Percentiles rank a stretch among this genome's conserved stretches.
Conservation (phyloP, 2,797 vertebrate species). For the Pipistrellus kuhlii region DNA sequence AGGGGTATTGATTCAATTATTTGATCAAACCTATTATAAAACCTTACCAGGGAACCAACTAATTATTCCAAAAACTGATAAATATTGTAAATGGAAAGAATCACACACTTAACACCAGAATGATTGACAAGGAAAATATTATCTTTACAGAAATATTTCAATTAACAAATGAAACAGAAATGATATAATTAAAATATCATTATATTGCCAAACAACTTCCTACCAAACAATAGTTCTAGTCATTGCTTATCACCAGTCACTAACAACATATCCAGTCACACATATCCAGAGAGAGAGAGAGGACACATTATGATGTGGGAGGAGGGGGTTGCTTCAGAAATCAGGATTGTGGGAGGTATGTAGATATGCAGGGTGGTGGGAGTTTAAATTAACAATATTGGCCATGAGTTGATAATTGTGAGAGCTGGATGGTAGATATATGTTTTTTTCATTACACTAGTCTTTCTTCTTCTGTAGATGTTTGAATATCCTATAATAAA, state of each 20-base stretch:
- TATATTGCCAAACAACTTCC: background rate
- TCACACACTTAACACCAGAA: background rate
- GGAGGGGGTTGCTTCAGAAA: background rate
- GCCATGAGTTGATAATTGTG: background rate
- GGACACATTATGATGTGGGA: background rate
- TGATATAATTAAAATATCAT: background rate
- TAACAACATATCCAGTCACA: background rate
- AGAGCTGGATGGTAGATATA: background rate
- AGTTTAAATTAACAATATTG: background rate
- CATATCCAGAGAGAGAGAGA: background rate
- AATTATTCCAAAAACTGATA: background rate
- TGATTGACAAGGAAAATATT: background rate
- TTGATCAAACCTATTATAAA: too few relatives aligned
- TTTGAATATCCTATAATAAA: constrained; percentile 1
- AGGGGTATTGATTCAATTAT: too few relatives aligned
- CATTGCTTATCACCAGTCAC: background rate
- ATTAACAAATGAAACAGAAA: background rate
- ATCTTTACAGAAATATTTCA: constrained; percentile 17
- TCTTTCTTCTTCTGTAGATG: background rate
- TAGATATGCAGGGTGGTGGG: too few relatives aligned
- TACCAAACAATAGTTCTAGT: background rate
- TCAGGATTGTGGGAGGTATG: background rate
- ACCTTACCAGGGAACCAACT: background rate
- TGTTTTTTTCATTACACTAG: background rate
- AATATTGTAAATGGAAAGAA: constrained; percentile 2